A percentile compares a stretch with the other conserved stretches of the same genome.
Conservation (phyloP, 2,113 vertebrate genomes). For the Dicaeum eximium region DNA sequence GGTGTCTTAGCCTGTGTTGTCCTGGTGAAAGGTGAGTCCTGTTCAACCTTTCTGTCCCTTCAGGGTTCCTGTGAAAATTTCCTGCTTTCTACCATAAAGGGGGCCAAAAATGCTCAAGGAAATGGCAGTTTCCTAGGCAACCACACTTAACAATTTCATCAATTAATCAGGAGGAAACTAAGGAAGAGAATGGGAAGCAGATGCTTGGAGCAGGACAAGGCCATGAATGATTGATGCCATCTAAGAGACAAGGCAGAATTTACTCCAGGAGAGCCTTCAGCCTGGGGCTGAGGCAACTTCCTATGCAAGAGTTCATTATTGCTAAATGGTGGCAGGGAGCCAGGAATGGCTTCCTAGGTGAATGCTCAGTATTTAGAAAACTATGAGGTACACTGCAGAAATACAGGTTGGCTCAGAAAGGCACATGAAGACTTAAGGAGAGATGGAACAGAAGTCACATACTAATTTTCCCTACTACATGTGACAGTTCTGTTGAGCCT, state of each 20-base stretch:
- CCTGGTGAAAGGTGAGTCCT: background rate
- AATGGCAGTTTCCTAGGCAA: conserved; percentile 3
- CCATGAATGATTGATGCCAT: conserved; percentile 33
- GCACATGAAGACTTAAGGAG: background rate
- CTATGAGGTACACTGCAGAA: background rate
- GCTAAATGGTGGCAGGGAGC: background rate
- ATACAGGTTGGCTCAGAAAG: background rate
- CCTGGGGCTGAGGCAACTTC: background rate
- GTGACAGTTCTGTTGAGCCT: background rate
- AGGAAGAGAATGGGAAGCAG: conserved; percentile 45
- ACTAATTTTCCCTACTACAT: background rate
- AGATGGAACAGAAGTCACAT: background rate
- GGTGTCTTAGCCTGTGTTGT: background rate
- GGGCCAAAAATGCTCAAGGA: conserved; percentile 10
- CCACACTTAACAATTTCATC: conserved; percentile 20
- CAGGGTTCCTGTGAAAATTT: conserved; percentile 7
- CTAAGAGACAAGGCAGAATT: background rate
- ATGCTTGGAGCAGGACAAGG: background rate
- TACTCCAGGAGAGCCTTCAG: background rate
- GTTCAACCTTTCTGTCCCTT: background rate
- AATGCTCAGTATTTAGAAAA: background rate
- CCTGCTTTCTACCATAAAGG: background rate
- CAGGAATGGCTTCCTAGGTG: background rate
- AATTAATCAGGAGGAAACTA: conserved; percentile 43
- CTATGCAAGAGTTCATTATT: background rate